Evolutionary conservation across 2,888 invertebrate species (phyloP).

Genomic region (Heliconius cydno): DNA sequence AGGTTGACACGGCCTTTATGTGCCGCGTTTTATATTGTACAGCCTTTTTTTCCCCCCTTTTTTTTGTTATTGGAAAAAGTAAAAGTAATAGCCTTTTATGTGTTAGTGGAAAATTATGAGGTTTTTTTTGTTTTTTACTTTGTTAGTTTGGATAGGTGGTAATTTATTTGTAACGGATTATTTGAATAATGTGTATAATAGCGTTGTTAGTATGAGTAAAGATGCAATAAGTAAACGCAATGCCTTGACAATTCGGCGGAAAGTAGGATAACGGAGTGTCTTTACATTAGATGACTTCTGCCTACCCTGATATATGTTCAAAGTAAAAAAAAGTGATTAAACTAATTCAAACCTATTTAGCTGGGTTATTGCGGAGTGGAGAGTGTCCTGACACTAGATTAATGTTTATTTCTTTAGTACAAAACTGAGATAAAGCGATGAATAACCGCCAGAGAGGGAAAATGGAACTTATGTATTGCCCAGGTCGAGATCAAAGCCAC

Average conservation of each 20-base stretch:
- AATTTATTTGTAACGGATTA: neutral
- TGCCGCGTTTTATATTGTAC: constrained; percentile 30
- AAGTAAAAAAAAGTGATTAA: no score
- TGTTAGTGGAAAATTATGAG: constrained; percentile 8
- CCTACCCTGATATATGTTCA: neutral
- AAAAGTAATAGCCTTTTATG: constrained; percentile 23
- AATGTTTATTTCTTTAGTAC: no score
- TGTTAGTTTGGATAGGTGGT: neutral
- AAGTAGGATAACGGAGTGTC: no score
- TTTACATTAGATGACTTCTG: neutral
- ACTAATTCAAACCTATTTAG: no score
- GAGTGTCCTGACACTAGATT: no score
- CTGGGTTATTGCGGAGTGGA: no score
- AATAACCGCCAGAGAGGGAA: no score
- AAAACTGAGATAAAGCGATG: no score
- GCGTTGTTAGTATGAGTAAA: neutral
- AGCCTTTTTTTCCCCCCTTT: constrained; percentile 17
- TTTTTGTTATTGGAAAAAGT: constrained; percentile 16
- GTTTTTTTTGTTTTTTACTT: neutral
- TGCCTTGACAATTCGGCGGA: no score
- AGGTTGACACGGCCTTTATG: constrained; percentile 38
- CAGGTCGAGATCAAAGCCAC: no score
- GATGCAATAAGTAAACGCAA: no score
- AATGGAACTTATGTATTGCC: no score
- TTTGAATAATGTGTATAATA: neutral